Conservation (phyloP, 2,113 vertebrate species). For the Dendrocopos noguchii region DNA sequence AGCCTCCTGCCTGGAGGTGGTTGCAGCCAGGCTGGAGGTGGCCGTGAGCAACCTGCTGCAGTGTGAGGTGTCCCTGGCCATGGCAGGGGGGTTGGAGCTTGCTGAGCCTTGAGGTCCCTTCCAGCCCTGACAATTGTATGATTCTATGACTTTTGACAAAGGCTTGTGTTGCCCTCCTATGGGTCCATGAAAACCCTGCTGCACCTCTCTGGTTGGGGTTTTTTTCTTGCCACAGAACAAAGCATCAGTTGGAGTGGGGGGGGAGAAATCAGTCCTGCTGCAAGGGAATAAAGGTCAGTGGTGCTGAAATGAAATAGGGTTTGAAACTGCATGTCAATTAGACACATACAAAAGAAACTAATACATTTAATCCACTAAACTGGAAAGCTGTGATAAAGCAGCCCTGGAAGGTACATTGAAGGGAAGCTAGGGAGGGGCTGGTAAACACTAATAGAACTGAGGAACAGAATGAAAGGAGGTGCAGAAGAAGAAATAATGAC, state of each 20-base stretch:
- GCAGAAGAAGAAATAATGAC: conserved; percentile 12
- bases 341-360: conserved; percentile 56
- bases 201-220: background rate
- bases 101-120: no score
- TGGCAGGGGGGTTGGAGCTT: no score
- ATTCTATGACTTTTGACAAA: no score
- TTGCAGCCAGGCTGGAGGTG: no score
- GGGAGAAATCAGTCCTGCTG: background rate
- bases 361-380: conserved; percentile 63
- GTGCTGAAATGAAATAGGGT: conserved; percentile 64
- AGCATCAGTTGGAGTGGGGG: background rate
- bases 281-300: conserved; percentile 51
- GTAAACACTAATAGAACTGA: conserved; percentile 31
- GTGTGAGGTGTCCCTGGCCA: no score
- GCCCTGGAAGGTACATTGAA: background rate
- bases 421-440: background rate
- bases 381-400: conserved; percentile 33
- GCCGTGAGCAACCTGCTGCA: no score
- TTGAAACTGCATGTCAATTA: conserved; percentile 62
- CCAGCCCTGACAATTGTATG: no score
- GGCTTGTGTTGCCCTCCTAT: no score
- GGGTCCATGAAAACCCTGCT: background rate
- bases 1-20: no score
- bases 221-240: background rate
- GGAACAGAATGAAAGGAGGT: background rate